phyloP scores from a whole-genome alignment of 2,888 invertebrate species.

The Meloe dianella region DNA sequence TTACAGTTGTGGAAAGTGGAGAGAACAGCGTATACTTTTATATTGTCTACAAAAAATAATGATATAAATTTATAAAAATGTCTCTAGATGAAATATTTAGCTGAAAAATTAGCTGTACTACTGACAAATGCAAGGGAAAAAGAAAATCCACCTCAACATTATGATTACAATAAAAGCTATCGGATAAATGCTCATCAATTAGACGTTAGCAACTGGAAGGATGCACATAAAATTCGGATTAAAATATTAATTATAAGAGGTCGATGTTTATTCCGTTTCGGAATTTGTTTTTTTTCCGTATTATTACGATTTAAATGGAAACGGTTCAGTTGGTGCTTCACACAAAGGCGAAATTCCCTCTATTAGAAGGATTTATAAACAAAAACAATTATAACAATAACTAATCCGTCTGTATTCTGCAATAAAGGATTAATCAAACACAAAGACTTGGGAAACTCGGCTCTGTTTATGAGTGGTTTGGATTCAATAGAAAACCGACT shows the following conservation, averaged over 20 bases:
- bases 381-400: neutral
- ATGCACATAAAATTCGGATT: too few relatives aligned
- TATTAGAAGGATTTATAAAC: too few relatives aligned
- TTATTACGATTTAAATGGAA: neutral
- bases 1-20: neutral
- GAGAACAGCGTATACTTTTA: too few relatives aligned
- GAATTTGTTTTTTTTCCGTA: neutral
- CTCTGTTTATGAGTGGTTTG: conserved; percentile 2
- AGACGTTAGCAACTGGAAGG: too few relatives aligned
- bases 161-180: too few relatives aligned
- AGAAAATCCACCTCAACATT: too few relatives aligned
- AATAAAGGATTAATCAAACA: neutral
- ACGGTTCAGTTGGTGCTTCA: neutral
- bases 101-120: too few relatives aligned
- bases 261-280: neutral
- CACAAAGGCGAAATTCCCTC: neutral
- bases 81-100: too few relatives aligned
- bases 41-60: too few relatives aligned
- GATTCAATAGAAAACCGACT: neutral
- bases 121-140: too few relatives aligned
- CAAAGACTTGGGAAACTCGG: neutral
- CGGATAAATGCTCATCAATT: too few relatives aligned
- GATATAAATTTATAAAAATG: too few relatives aligned
- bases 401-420: neutral
- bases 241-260: neutral